These are phyloP conservation scores for Tetranychus urticae DNA, from an alignment of 1,140 invertebrate genomes.

Conservation along the genomic window DNA sequence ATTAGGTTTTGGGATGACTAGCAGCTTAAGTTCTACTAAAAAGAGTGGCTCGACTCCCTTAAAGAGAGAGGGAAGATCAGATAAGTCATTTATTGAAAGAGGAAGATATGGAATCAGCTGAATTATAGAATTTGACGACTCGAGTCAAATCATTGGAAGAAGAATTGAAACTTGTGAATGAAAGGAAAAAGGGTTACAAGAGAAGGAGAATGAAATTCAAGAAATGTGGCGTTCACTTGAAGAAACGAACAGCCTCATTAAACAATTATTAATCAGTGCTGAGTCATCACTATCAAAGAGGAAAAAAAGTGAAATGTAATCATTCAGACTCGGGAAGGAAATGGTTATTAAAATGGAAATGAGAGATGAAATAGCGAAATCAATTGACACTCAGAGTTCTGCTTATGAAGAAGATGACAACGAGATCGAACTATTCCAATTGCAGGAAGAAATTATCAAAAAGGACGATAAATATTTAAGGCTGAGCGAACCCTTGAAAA, in stretches of 20 bases:
- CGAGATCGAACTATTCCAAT: conserved; percentile 3
- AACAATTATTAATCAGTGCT: conserved; percentile 23
- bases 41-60: background rate
- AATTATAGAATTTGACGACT: conserved; percentile 41
- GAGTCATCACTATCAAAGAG: conserved; percentile 42
- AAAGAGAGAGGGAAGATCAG: conserved; percentile 33
- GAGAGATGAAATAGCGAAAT: conserved; percentile 24
- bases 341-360: conserved; percentile 47
- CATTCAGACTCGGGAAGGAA: conserved; percentile 75
- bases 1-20: conserved; percentile 39
- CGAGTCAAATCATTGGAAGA: conserved; percentile 36
- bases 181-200: conserved; percentile 18
- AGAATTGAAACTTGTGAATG: conserved; percentile 7
- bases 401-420: conserved; percentile 5
- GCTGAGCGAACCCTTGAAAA: conserved; percentile 5
- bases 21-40: conserved; percentile 28
- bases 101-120: conserved; percentile 59
- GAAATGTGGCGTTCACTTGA: conserved; percentile 21
- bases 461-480: conserved; percentile 10
- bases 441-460: conserved; percentile 6
- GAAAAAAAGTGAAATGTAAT: conserved; percentile 73
- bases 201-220: conserved; percentile 26
- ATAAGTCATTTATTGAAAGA: conserved; percentile 70
- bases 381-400: conserved; percentile 3
- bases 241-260: conserved; percentile 36